Evolutionary conservation across 2,113 vertebrate genomes (phyloP), one percentile per base, ranked within the genome.

Genomic region (Mastomys natalensis): DNA sequence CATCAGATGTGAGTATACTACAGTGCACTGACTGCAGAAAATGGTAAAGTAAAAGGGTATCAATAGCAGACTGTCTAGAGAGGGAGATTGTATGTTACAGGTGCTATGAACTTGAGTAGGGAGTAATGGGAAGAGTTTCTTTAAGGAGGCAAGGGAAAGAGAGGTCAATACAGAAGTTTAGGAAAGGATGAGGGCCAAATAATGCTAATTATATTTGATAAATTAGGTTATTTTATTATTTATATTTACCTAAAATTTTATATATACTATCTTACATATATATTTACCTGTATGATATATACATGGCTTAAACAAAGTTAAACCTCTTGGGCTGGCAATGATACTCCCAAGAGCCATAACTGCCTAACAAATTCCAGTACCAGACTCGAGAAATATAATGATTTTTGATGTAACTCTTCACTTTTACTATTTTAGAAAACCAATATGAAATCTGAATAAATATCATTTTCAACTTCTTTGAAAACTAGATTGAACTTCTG

Each of bases 401-500:
- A 76, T 82, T 93, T 76, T 76, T 64, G 7, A 70, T 60, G 62
- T 80, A 87, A 74, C 17, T 81, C 62, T 78, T 58, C 22, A 34
- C 7, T 89, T 81, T 43, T 73, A 17, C 21, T 80, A 22, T 53
- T 89, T 96, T 60, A 89, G 19, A 51, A 89, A 97, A 86, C 7
- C 10, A 81, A 96, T 89, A 66, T 68, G 77, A 89, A 82, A 81
- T 40, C 24, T 10, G 4, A 53, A 21, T 1, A 55, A 29, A 85
- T 45, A 13, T 82, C 19, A n/a, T 70, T 37, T 24, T n/a, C 21
- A 87, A 34, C 8, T 66, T 66, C 34, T 22, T 73, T 87, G 12
- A n/a, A 86, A 85, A 60, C 26, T 58, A 92, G 43, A 70, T 31
- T 43, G 43, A 11, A 86, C 51, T 89, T 76, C 8, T 31, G 16